Conservation (phyloP, 53 echinoderm and acorn worm genomes). For the Echinarachnius parma region DNA sequence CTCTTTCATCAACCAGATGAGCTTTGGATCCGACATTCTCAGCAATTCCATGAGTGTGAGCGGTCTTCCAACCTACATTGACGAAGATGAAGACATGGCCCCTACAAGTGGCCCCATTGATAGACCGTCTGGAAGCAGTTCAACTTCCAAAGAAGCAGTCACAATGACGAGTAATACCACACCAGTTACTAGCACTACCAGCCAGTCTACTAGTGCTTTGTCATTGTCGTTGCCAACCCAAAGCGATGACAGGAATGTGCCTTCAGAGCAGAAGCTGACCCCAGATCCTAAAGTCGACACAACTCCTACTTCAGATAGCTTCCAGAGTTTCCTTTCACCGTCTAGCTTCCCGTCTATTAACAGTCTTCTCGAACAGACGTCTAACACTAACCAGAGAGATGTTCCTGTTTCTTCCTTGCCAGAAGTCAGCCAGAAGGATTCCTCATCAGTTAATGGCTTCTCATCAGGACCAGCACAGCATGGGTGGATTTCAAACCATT, state of each 20-base stretch:
- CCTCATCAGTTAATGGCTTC: constrained; percentile 11
- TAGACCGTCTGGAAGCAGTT: neutral
- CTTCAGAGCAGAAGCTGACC: constrained; percentile 8
- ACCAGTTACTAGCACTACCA: neutral
- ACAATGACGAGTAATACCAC: constrained; percentile 4
- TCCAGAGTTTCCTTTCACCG: constrained; percentile 25
- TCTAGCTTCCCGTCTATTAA: constrained; percentile 35
- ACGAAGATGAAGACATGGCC: constrained; percentile 60
- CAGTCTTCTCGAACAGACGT: constrained; percentile 21
- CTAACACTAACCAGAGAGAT: constrained; percentile 3
- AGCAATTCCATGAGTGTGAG: constrained; percentile 97
- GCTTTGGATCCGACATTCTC: constrained; percentile 69
- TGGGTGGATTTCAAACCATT: constrained; percentile 78
- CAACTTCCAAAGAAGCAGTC: neutral
- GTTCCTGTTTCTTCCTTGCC: constrained; percentile 52
- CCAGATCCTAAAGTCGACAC: constrained; percentile 23
- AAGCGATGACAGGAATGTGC: neutral
- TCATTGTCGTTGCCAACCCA: constrained; percentile 13
- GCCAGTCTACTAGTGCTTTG: constrained; percentile 14
- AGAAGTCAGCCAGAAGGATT: constrained; percentile 40
- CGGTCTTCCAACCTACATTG: constrained; percentile 86
- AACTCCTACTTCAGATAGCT: constrained; percentile 43
- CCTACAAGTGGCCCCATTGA: constrained; percentile 3
- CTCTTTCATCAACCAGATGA: neutral
- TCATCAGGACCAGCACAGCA: constrained; percentile 49